Evolutionary conservation across 2,888 invertebrate species (phyloP).

Genomic region (Synanthedon vespiformis): DNA sequence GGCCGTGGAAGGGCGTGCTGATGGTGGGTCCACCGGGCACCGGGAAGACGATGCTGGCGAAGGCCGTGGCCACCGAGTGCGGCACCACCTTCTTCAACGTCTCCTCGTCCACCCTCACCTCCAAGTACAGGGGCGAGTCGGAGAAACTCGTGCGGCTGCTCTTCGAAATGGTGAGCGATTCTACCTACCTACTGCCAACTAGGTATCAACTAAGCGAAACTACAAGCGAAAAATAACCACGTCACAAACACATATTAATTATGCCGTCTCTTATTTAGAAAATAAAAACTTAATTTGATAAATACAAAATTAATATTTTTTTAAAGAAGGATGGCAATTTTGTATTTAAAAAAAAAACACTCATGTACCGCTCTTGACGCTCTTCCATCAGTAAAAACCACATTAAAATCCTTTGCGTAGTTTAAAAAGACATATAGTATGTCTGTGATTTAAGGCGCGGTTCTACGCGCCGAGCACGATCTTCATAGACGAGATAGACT

Average conservation of each 20-base stretch:
- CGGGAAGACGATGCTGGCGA: conserved; percentile 96
- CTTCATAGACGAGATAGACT: conserved; percentile 99
- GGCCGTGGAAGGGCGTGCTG: conserved; percentile 96
- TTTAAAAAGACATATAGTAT: too few relatives aligned
- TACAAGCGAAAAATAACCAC: neutral
- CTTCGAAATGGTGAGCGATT: conserved; percentile 89
- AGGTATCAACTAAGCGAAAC: too few relatives aligned
- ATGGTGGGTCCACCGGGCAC: conserved; percentile 96
- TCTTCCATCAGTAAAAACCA: too few relatives aligned
- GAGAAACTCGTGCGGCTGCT: conserved; percentile 96
- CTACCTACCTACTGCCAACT: neutral
- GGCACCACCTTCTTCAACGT: conserved; percentile 98
- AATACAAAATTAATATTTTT: too few relatives aligned
- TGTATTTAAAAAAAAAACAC: too few relatives aligned
- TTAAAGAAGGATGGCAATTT: too few relatives aligned
- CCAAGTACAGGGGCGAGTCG: conserved; percentile 98
- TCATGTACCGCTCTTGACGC: too few relatives aligned
- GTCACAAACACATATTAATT: too few relatives aligned
- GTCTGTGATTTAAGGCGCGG: conserved; percentile 75
- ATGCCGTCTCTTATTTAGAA: too few relatives aligned
- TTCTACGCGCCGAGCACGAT: conserved; percentile 99
- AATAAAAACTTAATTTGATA: too few relatives aligned
- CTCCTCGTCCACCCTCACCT: conserved; percentile 96
- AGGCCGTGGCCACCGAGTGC: conserved; percentile 98
- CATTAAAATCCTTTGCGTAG: too few relatives aligned